phyloP scores from a whole-genome alignment of 2,113 vertebrate species.

The Macquaria ambigua region DNA sequence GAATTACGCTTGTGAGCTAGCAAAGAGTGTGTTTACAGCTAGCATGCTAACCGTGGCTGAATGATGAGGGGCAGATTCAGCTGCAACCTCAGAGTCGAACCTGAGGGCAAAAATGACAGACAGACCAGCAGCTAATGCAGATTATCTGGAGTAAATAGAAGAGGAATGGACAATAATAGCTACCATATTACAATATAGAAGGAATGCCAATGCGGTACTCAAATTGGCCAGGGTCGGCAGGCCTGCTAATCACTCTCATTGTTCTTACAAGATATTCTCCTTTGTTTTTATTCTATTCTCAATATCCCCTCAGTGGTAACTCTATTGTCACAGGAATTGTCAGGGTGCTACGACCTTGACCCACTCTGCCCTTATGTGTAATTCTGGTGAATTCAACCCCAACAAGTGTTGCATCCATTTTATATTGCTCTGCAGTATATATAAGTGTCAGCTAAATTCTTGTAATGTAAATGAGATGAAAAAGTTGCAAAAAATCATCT shows the following conservation, averaged over 20 bases:
- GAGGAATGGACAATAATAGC: not conserved
- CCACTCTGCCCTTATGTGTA: not conserved
- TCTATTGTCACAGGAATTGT: not conserved
- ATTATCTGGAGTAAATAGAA: not conserved
- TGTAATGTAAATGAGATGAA: slow-evolving; percentile 45
- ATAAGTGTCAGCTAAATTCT: slow-evolving; percentile 21
- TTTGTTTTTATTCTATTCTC: not conserved
- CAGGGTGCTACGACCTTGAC: not conserved
- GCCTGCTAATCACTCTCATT: not conserved
- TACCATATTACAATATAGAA: not conserved
- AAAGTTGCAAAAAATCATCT: slow-evolving; percentile 17
- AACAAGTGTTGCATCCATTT: slow-evolving; percentile 7
- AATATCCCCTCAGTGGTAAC: not conserved
- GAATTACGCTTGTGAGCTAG: not conserved
- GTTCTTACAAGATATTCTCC: not conserved
- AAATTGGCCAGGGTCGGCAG: not conserved
- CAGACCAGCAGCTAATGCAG: not conserved
- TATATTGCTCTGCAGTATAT: not conserved
- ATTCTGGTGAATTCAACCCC: slow-evolving; percentile 24
- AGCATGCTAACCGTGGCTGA: no score
- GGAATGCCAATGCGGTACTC: not conserved
- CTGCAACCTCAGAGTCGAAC: not conserved
- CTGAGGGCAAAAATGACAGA: not conserved
- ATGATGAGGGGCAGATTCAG: not conserved
- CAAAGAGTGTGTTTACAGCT: not conserved